Conservation (phyloP, 2,113 vertebrate species). For the Pelecanoides urinatrix region DNA sequence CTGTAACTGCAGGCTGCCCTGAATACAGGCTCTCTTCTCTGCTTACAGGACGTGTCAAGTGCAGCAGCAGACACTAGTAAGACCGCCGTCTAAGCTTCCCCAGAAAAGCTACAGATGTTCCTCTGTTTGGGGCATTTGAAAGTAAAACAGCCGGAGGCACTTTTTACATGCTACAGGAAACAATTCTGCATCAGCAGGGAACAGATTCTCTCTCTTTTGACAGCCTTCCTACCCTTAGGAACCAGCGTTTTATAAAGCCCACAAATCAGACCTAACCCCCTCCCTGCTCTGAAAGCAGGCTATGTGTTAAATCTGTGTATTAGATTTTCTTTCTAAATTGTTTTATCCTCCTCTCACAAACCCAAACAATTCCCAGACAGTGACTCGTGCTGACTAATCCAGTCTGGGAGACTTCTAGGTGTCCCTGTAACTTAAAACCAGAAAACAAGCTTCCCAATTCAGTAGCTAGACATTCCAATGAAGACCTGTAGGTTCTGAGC, state of each 20-base stretch:
- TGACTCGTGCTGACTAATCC: slow-evolving; percentile 72
- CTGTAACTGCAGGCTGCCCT: not conserved
- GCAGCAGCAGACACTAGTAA: not conserved
- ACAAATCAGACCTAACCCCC: not conserved
- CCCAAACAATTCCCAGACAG: slow-evolving; percentile 75
- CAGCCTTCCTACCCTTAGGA: not conserved
- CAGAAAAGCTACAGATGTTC: not conserved
- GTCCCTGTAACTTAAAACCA: slow-evolving; percentile 67
- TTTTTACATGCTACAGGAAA: not conserved
- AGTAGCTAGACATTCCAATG: slow-evolving; percentile 64
- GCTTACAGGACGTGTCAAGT: not conserved
- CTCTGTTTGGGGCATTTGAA: not conserved
- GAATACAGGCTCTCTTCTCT: not conserved
- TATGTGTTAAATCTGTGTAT: slow-evolving; percentile 44
- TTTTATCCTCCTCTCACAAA: slow-evolving; percentile 59
- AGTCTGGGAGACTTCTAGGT: slow-evolving; percentile 69
- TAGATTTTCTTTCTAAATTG: slow-evolving; percentile 65
- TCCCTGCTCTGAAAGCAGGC: not conserved
- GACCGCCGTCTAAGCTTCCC: not conserved
- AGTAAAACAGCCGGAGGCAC: not conserved
- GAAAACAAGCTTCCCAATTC: slow-evolving; percentile 68
- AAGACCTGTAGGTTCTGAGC: slow-evolving; percentile 50
- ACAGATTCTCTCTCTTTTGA: not conserved
- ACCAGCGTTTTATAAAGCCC: not conserved
- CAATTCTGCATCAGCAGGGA: not conserved